Base-by-base conservation (phyloP, 1,140 invertebrate genomes). In the Bombus confusus region DNA sequence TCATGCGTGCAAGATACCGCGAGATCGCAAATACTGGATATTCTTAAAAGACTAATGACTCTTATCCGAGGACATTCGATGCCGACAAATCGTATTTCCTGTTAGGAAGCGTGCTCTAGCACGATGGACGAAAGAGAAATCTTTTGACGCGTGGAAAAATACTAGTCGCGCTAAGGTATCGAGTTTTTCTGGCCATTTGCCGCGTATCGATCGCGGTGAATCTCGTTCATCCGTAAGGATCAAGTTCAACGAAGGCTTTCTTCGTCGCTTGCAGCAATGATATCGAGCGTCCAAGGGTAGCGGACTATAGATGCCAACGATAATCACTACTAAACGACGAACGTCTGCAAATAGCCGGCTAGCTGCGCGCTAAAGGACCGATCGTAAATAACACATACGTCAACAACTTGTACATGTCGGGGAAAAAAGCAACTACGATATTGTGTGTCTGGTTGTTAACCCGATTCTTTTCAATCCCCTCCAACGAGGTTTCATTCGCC, bases 171-270 rank as follows among this genome's bases (percentile, higher is more conserved):
- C 8, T 8, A 13, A n/a, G 0, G 47, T 39, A 52, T 76, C 52
- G 72, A 69, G 52, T 80, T 85, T 88, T 88, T 83, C 77, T 85
- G 79, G 41, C 71, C 79, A 64, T 77, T 75, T 88, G 76, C 82
- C 64, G 47, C 52, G 52, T 87, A 88, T 89, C 88, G 88, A 89
- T 86, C 87, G 15, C 25, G 64, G 68, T 75, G 57, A 83, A 66
- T 82, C 78, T 73, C 85, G 83, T 83, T 88, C 83, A 83, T 79
- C 87, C 84, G 84, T 88, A 77, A 89, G 81, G 87, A 88, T 78
- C 88, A 89, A 89, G 88, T 89, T 89, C 88, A 86, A 89, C 84
- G 77, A 80, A 66, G 87, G 68, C 68, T 72, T 88, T 85, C 72
- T 80, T 77, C 66, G 71, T 43, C 52, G 28, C 64, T 22, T 39